Conservation (phyloP, 2,888 invertebrate genomes). For the Phaedon cochleariae region DNA sequence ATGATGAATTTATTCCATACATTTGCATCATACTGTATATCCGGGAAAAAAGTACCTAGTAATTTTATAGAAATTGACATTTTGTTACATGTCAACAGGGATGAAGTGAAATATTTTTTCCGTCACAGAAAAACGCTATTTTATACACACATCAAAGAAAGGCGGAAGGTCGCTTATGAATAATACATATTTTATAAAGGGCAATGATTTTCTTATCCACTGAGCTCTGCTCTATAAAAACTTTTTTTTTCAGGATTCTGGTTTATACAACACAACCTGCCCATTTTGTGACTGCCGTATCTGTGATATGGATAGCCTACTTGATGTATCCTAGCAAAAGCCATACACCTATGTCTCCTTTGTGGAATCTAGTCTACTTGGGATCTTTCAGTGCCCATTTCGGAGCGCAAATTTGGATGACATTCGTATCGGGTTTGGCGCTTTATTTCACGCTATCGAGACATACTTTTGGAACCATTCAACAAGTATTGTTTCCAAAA, state of each 20-base stretch:
- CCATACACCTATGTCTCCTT: constrained; percentile 56
- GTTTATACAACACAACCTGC: constrained; percentile 80
- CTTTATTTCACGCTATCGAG: constrained; percentile 87
- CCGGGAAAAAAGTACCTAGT: too few species aligned
- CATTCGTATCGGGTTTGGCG: constrained; percentile 87
- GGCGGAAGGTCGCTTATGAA: too few species aligned
- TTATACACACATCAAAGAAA: too few species aligned
- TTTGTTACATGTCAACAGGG: too few species aligned
- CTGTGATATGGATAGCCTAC: constrained; percentile 66
- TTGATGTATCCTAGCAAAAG: constrained; percentile 61
- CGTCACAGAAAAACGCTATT: too few species aligned
- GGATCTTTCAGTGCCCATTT: constrained; percentile 82
- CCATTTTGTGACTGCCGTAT: constrained; percentile 76
- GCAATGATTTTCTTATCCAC: too few species aligned
- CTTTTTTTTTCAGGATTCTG: constrained; percentile 69
- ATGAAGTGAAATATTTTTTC: too few species aligned
- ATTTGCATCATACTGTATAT: too few species aligned
- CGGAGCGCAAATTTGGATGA: constrained; percentile 93
- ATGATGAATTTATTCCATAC: too few species aligned
- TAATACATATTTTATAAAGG: too few species aligned
- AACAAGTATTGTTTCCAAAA: constrained; percentile 85
- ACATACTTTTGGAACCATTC: constrained; percentile 87
- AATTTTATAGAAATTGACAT: too few species aligned
- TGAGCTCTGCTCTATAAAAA: too few species aligned
- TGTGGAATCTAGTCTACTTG: constrained; percentile 75